Base-by-base conservation (phyloP, 1,140 invertebrate species). In the Melanaphis sacchari region DNA sequence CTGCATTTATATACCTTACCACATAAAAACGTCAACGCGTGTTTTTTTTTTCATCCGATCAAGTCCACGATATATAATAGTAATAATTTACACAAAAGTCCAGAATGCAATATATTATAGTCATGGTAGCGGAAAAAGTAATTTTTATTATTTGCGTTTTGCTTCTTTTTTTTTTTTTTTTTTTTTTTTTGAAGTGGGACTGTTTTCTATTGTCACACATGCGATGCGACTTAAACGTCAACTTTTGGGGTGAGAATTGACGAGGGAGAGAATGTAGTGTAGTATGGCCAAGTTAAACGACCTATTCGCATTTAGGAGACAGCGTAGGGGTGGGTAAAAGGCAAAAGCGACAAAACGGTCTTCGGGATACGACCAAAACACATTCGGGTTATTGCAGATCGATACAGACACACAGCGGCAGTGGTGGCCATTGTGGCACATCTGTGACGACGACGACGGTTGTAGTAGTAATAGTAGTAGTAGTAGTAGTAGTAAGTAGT, bases 371-470 rank as follows among this genome's bases (percentile, higher is more conserved):
- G 81, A 82, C 66, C 81, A 26, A 93, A 93, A 93, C 46, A 54
- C 91, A 93, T 93, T 93, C 49, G 76, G 91, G 43, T 93, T 93
- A 93, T 93, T 93, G 81, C 91, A 93, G 81, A 93, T 93, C 91
- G 91, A 93, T 93, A 93, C 81, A 52, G 43, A 49, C 66, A 43
- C 22, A 43, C 90, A 31, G 41, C n/a, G 66, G 59, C 41, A 18
- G 66, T 22, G 66, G 90, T 46, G 31, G 59, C 54, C 40, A 38
- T 82, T 81, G 90, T 49, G 66, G 90, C 90, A 91, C 90, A 91
- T 84, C 91, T 93, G 91, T 54, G 91, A 84, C 81, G 81, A 18
- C 11, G n/a, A 31, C 40, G n/a, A 15, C 40, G 31, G 9, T 22
- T 0, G 31, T 87, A 36, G 41, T 46, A 87, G 41, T 43, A 87